Conservation (phyloP, 2,888 invertebrate genomes). For the Lobophora halterata region DNA sequence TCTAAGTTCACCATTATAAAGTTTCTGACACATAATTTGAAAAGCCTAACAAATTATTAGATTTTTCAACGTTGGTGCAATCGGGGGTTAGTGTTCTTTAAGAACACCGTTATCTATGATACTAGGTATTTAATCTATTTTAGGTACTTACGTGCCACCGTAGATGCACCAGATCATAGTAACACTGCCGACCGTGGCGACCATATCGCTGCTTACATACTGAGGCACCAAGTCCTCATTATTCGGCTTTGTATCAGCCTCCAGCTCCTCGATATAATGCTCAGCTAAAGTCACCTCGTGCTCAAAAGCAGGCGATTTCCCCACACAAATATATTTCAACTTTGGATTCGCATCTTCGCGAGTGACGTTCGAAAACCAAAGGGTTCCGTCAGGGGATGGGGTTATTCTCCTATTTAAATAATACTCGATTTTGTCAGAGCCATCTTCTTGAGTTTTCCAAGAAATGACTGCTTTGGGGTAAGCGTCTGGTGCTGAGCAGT, state of each 20-base stretch:
- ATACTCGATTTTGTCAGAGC: conserved; percentile 33
- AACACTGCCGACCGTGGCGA: conserved; percentile 47
- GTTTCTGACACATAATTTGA: too few relatives aligned
- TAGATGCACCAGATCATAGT: conserved; percentile 65
- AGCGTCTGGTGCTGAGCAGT: conserved; percentile 50
- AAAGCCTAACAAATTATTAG: too few relatives aligned
- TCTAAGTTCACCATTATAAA: too few relatives aligned
- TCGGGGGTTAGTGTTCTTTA: too few relatives aligned
- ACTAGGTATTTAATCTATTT: background rate
- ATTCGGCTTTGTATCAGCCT: conserved; percentile 37
- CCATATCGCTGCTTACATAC: conserved; percentile 52
- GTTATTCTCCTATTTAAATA: conserved; percentile 48
- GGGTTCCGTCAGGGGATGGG: conserved; percentile 51
- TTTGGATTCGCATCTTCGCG: conserved; percentile 46
- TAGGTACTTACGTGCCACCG: conserved; percentile 61
- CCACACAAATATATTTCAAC: conserved; percentile 57
- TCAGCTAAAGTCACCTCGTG: conserved; percentile 50
- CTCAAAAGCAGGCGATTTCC: conserved; percentile 48
- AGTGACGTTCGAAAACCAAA: conserved; percentile 60
- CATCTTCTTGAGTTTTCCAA: conserved; percentile 53
- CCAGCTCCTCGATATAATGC: conserved; percentile 48
- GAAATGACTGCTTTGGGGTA: conserved; percentile 58
- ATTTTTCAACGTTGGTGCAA: too few relatives aligned
- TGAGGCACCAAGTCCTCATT: conserved; percentile 51
- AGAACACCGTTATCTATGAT: too few relatives aligned